Conservation (phyloP, 2,888 invertebrate species). For the Argyra leucocephala region DNA sequence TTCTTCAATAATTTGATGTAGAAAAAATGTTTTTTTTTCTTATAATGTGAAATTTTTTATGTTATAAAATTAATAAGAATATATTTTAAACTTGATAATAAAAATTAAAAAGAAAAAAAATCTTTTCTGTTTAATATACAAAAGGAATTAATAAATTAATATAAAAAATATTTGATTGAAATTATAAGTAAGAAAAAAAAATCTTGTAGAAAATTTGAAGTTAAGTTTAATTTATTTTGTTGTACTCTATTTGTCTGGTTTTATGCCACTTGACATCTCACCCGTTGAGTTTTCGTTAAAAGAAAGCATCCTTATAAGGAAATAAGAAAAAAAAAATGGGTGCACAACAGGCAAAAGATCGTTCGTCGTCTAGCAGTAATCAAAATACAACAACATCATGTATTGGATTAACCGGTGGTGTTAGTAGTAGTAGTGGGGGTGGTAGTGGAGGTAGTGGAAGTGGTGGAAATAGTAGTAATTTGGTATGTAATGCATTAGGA, state of each 20-base stretch:
- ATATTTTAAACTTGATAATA: background rate
- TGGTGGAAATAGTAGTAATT: slow-evolving; percentile 7
- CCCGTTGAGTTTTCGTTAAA: slow-evolving; percentile 5
- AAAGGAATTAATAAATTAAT: background rate
- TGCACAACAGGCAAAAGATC: slow-evolving; percentile 89
- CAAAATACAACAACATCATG: slow-evolving; percentile 34
- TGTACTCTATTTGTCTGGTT: background rate
- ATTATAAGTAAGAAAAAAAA: background rate
- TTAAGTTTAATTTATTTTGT: background rate
- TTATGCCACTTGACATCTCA: background rate
- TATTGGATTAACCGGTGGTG: slow-evolving; percentile 45
- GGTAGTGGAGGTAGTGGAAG: slow-evolving; percentile 26
- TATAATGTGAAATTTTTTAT: background rate
- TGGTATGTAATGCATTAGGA: slow-evolving; percentile 32
- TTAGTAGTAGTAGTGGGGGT: slow-evolving; percentile 35
- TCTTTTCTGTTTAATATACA: background rate
- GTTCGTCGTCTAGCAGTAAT: slow-evolving; percentile 47
- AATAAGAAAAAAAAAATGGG: slow-evolving; percentile 53
- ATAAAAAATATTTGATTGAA: background rate
- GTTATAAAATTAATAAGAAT: background rate
- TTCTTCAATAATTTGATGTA: background rate
- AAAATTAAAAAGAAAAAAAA: background rate
- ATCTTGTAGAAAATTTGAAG: too few species aligned
- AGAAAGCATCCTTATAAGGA: slow-evolving; percentile 1
- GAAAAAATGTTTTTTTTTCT: background rate